Evolutionary conservation across 2,888 invertebrate species (phyloP), one percentile per base, ranked within the genome.

Genomic region (Ochlodes sylvanus): DNA sequence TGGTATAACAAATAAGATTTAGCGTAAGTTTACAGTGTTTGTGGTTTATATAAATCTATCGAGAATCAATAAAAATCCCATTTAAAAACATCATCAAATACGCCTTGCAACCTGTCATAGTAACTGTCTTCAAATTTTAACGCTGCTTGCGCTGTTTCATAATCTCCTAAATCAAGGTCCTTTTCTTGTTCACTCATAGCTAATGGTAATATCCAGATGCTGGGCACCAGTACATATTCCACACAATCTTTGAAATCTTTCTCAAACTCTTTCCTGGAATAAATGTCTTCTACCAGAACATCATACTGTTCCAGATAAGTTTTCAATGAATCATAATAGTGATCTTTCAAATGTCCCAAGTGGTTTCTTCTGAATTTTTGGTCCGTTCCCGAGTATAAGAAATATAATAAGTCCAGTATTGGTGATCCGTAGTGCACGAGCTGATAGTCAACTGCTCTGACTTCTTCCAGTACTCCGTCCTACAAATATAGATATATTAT

Each of bases 371-470:
- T 74, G 57, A 86, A 83, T 34, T 75, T 56, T 6, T 58, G 61
- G 52, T 79, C 76, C 0, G 75, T 73, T 0, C 71, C 72, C 0
- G 65, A 68, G 21, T 77, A 79, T 19, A 79, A 71, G 17, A 82
- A 77, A 56, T 70, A 78, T 1, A 78, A 19, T 1, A 82, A 69
- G 52, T 82, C 82, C 2, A 68, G 54, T 1, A 79, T 34, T 6
- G 80, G 81, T 7, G 73, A 70, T 1, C 79, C 79, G 42, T 75
- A 77, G 56, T 71, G 60, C 0, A 77, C 14, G 0, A 77, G 34
- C 68, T 83, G 82, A 32, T 77, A 82, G 63, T 83, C 81, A 0
- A 83, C 71, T n/a, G 77, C 63, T 4, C 84, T 70, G 0, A 85
- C 73, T 54, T 84, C 79, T 0, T 68, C 65, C 7, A 77, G 65